phyloP scores from a whole-genome alignment of 2,888 invertebrate genomes.

The Lepidonotus clava region DNA sequence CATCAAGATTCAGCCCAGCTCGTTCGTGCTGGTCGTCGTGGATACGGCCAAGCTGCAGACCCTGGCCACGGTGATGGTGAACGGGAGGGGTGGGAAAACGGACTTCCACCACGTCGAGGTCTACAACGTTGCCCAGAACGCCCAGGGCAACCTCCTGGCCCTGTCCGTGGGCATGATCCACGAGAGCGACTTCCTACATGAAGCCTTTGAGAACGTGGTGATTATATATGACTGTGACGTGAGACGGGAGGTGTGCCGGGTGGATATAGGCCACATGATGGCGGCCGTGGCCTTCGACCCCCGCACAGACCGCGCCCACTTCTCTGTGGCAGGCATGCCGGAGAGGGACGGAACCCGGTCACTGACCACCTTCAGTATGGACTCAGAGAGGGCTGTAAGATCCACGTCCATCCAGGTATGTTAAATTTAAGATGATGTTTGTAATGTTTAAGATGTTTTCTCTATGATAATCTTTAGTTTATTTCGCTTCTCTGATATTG shows the following conservation, averaged over 20 bases:
- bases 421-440: too few relatives aligned
- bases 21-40: neutral
- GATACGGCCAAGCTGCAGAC: neutral
- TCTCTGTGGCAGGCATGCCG: conserved; percentile 11
- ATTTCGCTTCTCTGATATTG: too few relatives aligned
- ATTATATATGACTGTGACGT: neutral
- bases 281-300: conserved; percentile 31
- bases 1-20: neutral
- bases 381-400: neutral
- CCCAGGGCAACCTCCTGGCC: neutral
- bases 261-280: neutral
- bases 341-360: neutral
- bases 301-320: neutral
- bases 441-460: too few relatives aligned
- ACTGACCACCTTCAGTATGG: neutral
- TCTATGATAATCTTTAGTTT: too few relatives aligned
- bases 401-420: neutral
- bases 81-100: neutral
- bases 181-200: conserved; percentile 9
- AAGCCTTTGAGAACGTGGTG: conserved; percentile 28
- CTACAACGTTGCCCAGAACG: neutral
- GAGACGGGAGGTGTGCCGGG: neutral
- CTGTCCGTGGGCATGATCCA: conserved; percentile 22
- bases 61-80: neutral
- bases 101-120: conserved; percentile 33